A percentile compares a stretch with the other conserved stretches of the same genome.
Evolutionary conservation across 2,797 vertebrate genomes (phyloP).

Genomic region (Halcyon smyrnensis): DNA sequence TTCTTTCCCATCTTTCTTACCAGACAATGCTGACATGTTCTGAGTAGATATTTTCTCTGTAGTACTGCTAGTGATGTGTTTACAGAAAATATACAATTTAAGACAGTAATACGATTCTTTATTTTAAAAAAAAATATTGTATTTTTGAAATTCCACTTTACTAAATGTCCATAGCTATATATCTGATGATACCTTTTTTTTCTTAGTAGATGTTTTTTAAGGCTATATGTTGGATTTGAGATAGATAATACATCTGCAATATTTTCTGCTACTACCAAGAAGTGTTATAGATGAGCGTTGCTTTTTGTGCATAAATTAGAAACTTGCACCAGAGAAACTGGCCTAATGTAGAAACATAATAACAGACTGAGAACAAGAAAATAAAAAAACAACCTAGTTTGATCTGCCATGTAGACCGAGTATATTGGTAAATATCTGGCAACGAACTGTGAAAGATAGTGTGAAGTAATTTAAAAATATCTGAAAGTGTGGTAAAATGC

Average conservation of each 20-base stretch:
- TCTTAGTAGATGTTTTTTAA: background rate
- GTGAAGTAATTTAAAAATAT: slow-evolving; percentile 3
- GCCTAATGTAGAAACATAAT: background rate
- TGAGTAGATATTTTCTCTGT: background rate
- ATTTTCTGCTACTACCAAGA: background rate
- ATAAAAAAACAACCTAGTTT: fast-evolving
- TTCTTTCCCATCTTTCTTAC: background rate
- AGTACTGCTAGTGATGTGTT: background rate
- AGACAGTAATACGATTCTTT: background rate
- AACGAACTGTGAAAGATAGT: background rate
- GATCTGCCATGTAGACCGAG: background rate
- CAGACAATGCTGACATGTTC: background rate
- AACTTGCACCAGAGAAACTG: background rate
- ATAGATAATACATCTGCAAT: background rate
- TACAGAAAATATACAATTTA: background rate
- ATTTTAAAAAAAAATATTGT: no score
- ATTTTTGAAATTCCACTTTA: background rate
- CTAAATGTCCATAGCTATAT: background rate
- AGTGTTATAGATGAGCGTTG: background rate
- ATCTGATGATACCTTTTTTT: background rate
- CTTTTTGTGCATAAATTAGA: background rate
- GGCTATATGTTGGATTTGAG: background rate
- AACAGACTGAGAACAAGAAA: background rate
- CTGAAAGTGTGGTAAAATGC: background rate
- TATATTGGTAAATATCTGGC: background rate